Conservation (phyloP, 2,113 vertebrate genomes). For the Leucoraja erinaceus region DNA sequence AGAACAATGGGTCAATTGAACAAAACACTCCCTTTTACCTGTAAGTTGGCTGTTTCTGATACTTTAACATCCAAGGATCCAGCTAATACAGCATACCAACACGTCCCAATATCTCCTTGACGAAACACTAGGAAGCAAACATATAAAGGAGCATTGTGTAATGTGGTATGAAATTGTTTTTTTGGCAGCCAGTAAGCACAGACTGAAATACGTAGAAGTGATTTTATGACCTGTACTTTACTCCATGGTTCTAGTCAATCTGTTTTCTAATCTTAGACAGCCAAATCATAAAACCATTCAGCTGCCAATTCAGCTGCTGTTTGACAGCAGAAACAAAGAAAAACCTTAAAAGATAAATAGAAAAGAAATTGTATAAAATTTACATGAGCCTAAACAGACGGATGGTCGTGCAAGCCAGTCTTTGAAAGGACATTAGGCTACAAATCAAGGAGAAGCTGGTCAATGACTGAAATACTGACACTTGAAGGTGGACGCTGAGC, state of each 20-base stretch:
- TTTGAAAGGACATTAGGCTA: background rate
- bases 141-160: background rate
- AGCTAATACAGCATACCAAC: slow-evolving; percentile 90
- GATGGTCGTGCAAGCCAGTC: no score
- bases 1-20: background rate
- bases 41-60: slow-evolving; percentile 86
- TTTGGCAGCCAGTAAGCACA: background rate
- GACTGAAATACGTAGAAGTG: background rate
- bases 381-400: background rate
- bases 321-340: background rate
- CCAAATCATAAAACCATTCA: background rate
- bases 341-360: background rate
- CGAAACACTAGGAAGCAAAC: slow-evolving; percentile 74
- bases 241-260: background rate
- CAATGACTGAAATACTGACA: no score
- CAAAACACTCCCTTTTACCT: slow-evolving; percentile 59
- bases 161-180: background rate
- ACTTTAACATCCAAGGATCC: slow-evolving; percentile 95
- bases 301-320: background rate
- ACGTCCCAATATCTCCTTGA: slow-evolving; percentile 93
- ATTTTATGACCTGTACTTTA: background rate
- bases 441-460: no score
- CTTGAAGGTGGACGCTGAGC: no score
- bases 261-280: background rate
- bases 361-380: background rate